Base-by-base conservation (phyloP, 2,113 vertebrate genomes). In the Colossoma macropomum region DNA sequence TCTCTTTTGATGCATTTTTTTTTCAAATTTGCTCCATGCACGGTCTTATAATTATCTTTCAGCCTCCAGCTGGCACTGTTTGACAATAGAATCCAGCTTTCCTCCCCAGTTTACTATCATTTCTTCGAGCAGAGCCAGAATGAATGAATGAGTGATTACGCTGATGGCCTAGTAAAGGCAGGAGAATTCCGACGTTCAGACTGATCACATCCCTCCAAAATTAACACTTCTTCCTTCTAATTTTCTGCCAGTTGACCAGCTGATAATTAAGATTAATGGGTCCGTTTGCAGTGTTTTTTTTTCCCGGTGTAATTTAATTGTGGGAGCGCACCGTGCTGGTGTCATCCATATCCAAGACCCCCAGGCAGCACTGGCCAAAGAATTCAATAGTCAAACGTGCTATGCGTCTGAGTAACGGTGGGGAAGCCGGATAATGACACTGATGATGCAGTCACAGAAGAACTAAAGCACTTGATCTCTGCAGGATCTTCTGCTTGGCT, bases 251-350 rank as follows among this genome's bases (percentile, higher is more conserved):
- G 3, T 19, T 75, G 80, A 41, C 3, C 34, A 62, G 7, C 21
- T 12, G 9, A 34, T 84, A 83, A 80, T 86, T 80, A 66, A 12
- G 73, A 83, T 66, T 83, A 76, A 86, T 79, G 85, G 3, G 15
- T 34, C 25, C 16, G 25, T 34, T 77, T 59, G 54, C 23, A 52
- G 21, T 76, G 45, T 73, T 2, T 76, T 80, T 83, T 52, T 8
- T 23, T 28, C 23, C 21, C 8, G 10, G 56, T 41, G 21, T 77
- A 83, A 77, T 76, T 60, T 30, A 75, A 82, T 74, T 56, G 50
- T 27, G 19, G 9, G 15, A 62, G 19, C 12, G 19, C 28, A 41
- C 70, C 48, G 63, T 6, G 48, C 28, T 75, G 52, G 63, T 60
- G 66, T 84, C 38, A 48, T 68, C 34, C 41, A 34, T 25, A 59